Percentiles rank a stretch among this genome's conserved stretches.
Evolutionary conservation across 2,113 vertebrate genomes (phyloP).

Genomic region (Zapus hudsonius): DNA sequence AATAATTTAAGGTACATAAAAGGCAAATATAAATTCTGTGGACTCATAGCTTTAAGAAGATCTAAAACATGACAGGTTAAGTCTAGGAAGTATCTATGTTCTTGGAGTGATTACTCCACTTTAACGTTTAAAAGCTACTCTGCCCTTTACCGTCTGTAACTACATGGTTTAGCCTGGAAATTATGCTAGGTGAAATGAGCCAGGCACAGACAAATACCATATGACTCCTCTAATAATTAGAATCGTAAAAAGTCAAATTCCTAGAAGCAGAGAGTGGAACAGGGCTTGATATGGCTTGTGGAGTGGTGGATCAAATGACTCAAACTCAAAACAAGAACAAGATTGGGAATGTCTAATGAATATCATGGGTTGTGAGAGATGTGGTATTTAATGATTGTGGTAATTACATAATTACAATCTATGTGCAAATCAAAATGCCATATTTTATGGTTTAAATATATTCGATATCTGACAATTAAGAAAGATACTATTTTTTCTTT

Average conservation of each 20-base stretch:
- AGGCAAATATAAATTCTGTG: background rate
- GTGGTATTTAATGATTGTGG: background rate
- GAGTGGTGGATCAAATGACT: too few species aligned
- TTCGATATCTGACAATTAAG: background rate
- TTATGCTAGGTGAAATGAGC: background rate
- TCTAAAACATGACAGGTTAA: background rate
- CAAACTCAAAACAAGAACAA: background rate
- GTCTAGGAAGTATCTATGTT: background rate
- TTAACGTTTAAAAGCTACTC: background rate
- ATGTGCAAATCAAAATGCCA: background rate
- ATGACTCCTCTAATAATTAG: background rate
- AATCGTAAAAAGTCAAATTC: background rate
- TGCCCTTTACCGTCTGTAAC: background rate
- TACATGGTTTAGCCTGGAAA: background rate
- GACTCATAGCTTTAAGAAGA: background rate
- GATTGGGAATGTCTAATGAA: background rate
- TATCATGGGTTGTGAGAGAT: background rate
- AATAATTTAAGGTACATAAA: conserved; percentile 29
- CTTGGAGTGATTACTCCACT: background rate
- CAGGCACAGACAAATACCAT: background rate
- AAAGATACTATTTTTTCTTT: background rate
- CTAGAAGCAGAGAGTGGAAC: background rate
- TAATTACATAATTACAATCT: background rate
- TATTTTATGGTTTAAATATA: background rate
- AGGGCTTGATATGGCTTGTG: background rate